Conservation (phyloP, 2,113 vertebrate genomes). For the Nothoprocta pentlandii region DNA sequence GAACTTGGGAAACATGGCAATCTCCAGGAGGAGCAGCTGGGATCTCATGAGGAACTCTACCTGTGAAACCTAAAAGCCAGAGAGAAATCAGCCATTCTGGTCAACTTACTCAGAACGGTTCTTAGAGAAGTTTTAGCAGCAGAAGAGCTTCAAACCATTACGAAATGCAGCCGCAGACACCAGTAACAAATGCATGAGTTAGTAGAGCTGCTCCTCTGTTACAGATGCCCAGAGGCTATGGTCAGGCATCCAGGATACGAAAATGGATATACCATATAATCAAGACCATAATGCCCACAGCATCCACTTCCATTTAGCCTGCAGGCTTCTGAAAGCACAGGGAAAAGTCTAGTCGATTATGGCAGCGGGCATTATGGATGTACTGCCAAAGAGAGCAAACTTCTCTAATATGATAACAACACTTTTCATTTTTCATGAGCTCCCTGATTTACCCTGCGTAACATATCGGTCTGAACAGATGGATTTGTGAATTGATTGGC, state of each 20-base stretch:
- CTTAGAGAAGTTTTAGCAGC: constrained; percentile 34
- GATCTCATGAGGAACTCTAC: constrained; percentile 25
- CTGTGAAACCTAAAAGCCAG: constrained; percentile 17
- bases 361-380: constrained; percentile 27
- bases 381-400: constrained; percentile 51
- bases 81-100: constrained; percentile 10
- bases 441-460: constrained; percentile 12
- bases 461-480: neutral
- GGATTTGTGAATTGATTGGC: constrained; percentile 1
- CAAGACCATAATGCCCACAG: constrained; percentile 62
- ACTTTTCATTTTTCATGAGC: constrained; percentile 64
- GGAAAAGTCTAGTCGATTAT: constrained; percentile 45
- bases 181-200: constrained; percentile 52
- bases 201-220: constrained; percentile 25
- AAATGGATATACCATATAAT: constrained; percentile 70
- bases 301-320: constrained; percentile 71
- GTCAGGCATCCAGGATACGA: constrained; percentile 61
- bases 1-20: neutral
- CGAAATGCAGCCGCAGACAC: constrained; percentile 35
- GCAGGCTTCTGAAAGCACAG: constrained; percentile 65
- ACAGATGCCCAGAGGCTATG: constrained; percentile 68
- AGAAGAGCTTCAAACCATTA: constrained; percentile 13
- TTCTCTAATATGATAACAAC: constrained; percentile 40
- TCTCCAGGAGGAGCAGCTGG: neutral
- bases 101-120: constrained; percentile 13